Percentiles rank a stretch among this genome's conserved stretches.
Conservation (phyloP, 2,797 vertebrate genomes). For the Podarcis siculus region DNA sequence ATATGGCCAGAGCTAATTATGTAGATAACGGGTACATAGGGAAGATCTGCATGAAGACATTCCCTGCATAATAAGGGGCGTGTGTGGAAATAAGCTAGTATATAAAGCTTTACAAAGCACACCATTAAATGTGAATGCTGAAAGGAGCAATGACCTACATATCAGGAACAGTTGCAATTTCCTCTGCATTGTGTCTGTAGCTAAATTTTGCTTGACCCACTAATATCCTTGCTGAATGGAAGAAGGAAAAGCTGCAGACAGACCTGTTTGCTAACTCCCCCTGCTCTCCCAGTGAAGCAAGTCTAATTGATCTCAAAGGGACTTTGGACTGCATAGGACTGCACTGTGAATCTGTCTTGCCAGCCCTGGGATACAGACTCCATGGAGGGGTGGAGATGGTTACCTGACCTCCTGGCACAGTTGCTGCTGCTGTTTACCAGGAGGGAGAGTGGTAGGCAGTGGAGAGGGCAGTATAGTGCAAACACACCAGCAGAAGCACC, state of each 20-base stretch:
- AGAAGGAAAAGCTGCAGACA: slow-evolving; percentile 21
- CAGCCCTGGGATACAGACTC: background rate
- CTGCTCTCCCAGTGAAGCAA: background rate
- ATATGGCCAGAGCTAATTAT: slow-evolving; percentile 32
- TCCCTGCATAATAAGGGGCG: background rate
- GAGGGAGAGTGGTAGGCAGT: too few species aligned
- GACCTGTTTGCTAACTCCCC: background rate
- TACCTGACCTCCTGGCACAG: too few species aligned
- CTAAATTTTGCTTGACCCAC: background rate
- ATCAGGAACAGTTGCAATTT: background rate
- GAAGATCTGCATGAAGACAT: background rate
- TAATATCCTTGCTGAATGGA: background rate
- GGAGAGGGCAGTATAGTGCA: too few species aligned
- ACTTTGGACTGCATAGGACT: background rate
- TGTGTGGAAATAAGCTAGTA: background rate
- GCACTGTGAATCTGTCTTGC: background rate
- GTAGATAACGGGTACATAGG: background rate
- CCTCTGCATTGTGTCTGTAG: background rate
- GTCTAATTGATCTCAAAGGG: background rate
- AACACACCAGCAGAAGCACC: too few species aligned
- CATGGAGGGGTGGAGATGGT: too few species aligned
- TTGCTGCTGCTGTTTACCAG: too few species aligned
- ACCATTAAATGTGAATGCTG: background rate
- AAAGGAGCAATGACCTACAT: slow-evolving; percentile 58
- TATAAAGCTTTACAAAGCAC: slow-evolving; percentile 10